These are phyloP conservation scores for Upupa epops DNA, from an alignment of 2,113 vertebrate species.

Conservation along the genomic window DNA sequence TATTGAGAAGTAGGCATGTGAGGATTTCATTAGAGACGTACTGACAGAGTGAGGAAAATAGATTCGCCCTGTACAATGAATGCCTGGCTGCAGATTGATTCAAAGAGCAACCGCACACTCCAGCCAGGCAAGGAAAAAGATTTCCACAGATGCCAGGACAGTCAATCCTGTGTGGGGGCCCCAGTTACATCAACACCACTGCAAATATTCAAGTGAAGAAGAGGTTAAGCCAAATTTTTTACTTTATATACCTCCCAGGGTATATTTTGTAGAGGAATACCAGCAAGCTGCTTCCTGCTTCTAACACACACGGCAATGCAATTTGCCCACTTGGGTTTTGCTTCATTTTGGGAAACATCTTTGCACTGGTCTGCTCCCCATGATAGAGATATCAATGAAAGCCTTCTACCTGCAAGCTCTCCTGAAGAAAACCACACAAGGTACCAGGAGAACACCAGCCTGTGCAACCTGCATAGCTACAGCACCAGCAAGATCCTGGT, in stretches of 20 bases:
- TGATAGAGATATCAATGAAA: background rate
- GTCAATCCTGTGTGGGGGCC: background rate
- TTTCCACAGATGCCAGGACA: background rate
- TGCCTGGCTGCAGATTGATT: background rate
- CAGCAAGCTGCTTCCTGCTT: background rate
- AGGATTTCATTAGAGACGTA: slow-evolving; percentile 6
- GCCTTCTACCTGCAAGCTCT: slow-evolving; percentile 11
- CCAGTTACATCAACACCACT: background rate
- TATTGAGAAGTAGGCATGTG: background rate
- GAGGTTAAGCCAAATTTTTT: background rate
- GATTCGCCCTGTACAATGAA: background rate
- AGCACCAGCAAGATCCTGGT: slow-evolving; percentile 32
- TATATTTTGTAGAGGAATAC: background rate
- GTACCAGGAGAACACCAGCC: background rate
- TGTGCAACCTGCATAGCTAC: background rate
- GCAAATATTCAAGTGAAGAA: background rate
- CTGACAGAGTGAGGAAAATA: background rate
- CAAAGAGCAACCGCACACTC: background rate
- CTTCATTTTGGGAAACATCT: background rate
- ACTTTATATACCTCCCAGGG: background rate
- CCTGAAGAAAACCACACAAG: background rate
- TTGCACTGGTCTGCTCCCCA: background rate
- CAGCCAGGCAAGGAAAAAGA: background rate
- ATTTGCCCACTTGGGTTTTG: background rate
- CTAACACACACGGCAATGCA: background rate